Percentiles rank a stretch among this genome's conserved stretches.
Conservation (phyloP, 2,888 invertebrate species). For the Epistrophella euchroma region DNA sequence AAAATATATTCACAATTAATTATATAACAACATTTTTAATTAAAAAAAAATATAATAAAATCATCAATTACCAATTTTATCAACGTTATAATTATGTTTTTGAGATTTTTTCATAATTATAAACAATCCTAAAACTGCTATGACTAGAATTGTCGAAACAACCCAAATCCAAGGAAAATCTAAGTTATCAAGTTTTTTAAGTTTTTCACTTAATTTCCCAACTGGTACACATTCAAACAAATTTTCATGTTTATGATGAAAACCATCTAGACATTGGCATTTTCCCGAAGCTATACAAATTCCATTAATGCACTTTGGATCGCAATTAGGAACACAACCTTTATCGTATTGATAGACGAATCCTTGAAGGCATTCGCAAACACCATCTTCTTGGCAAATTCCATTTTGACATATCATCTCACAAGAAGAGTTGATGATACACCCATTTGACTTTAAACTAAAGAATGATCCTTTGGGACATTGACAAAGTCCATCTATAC, state of each 20-base stretch:
- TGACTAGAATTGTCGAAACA: not conserved
- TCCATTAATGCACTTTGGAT: not conserved
- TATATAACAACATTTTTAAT: no score
- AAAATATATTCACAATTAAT: not conserved
- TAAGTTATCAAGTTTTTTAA: not conserved
- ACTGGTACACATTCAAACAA: not conserved
- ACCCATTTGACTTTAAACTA: not conserved
- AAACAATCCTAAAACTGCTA: not conserved
- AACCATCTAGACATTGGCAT: slow-evolving; percentile 21
- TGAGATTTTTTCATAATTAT: not conserved
- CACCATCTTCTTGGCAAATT: slow-evolving; percentile 5
- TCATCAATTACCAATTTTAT: not conserved
- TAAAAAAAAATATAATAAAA: no score
- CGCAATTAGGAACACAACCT: slow-evolving; percentile 1
- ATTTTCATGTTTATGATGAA: not conserved
- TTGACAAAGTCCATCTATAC: not conserved
- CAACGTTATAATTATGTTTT: not conserved
- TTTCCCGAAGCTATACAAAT: not conserved
- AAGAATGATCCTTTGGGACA: slow-evolving; percentile 1
- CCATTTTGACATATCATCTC: not conserved
- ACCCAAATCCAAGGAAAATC: not conserved
- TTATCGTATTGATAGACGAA: not conserved
- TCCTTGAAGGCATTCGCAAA: not conserved
- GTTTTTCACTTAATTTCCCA: not conserved
- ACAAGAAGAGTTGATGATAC: not conserved